Evolutionary conservation across 1,140 invertebrate species (phyloP).

Genomic region (Sitobion miscanthi): DNA sequence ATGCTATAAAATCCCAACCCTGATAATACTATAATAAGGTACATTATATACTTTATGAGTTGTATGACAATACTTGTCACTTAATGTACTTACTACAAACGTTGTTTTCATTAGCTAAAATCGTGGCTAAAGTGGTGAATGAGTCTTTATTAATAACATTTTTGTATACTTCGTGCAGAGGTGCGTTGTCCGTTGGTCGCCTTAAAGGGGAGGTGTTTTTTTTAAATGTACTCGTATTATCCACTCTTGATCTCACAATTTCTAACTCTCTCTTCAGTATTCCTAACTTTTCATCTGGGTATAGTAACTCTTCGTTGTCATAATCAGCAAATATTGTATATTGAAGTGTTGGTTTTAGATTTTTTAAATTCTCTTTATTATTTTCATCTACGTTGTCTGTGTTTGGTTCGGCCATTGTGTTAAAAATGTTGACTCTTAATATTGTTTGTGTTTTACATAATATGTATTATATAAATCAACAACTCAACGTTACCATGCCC

Average conservation of each 20-base stretch:
- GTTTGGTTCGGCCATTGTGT: background rate
- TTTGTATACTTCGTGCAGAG: conserved; percentile 22
- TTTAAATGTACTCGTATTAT: background rate
- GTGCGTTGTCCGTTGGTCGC: background rate
- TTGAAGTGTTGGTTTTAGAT: background rate
- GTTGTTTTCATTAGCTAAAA: background rate
- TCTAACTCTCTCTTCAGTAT: background rate
- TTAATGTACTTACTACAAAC: background rate
- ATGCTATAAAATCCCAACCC: too few relatives aligned
- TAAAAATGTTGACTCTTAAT: background rate
- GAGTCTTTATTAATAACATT: conserved; percentile 6
- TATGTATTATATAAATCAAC: background rate
- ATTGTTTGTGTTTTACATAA: background rate
- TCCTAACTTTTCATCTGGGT: background rate
- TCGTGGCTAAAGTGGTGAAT: background rate
- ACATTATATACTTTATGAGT: too few relatives aligned
- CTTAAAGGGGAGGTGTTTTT: background rate
- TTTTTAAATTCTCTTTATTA: background rate
- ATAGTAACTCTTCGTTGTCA: background rate
- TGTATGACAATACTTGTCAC: background rate
- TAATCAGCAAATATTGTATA: background rate
- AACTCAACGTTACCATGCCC: background rate
- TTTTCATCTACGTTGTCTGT: background rate
- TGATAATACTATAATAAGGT: too few relatives aligned
- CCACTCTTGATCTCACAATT: background rate